Conservation (phyloP, 2,888 invertebrate genomes). For the Standfussiana lucernea region DNA sequence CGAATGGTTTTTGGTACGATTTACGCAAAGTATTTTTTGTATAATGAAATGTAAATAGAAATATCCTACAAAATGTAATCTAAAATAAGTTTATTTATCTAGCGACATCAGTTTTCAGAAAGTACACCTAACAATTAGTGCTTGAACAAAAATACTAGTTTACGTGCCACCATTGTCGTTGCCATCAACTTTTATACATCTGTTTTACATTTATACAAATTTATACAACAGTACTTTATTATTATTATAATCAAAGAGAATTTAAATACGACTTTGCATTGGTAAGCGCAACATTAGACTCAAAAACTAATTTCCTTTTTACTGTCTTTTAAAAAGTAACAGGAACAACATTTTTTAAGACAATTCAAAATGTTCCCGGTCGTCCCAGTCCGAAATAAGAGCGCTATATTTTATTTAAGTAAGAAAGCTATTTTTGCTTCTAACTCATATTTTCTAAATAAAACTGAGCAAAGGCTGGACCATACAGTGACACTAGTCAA, state of each 20-base stretch:
- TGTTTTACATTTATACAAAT: constrained; percentile 70
- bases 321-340: constrained; percentile 43
- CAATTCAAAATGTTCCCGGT: constrained; percentile 27
- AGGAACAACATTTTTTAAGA: constrained; percentile 36
- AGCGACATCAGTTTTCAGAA: neutral
- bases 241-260: constrained; percentile 51
- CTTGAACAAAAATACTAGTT: constrained; percentile 45
- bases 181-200: constrained; percentile 54
- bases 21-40: neutral
- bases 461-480: constrained; percentile 35
- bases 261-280: constrained; percentile 61
- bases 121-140: neutral
- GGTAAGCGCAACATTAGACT: constrained; percentile 40
- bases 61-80: neutral
- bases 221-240: constrained; percentile 64
- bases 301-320: constrained; percentile 41
- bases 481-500: constrained; percentile 14
- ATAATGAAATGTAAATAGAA: neutral
- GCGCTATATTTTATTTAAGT: constrained; percentile 5
- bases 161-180: constrained; percentile 14
- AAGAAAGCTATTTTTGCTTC: constrained; percentile 13
- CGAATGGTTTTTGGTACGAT: neutral
- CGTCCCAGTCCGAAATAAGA: constrained; percentile 8
- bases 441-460: constrained; percentile 16
- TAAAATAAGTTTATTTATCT: neutral